phyloP scores from a whole-genome alignment of 2,797 vertebrate genomes.

The Thripadectes ignobilis region DNA sequence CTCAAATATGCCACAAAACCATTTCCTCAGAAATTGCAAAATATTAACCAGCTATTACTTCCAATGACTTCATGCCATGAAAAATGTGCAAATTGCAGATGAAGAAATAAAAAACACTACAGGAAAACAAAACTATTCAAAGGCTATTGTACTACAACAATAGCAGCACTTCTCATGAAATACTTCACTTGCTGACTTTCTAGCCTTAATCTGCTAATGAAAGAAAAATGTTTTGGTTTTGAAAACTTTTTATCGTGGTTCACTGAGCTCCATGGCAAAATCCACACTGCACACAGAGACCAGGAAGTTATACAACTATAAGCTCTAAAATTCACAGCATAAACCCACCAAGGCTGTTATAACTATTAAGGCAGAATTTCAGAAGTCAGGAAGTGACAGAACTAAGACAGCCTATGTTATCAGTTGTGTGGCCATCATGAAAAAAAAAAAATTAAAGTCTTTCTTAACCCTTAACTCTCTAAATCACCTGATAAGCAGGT shows the following conservation, averaged over 20 bases:
- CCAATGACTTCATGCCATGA: not conserved
- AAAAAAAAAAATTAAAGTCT: not conserved
- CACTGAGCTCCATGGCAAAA: not conserved
- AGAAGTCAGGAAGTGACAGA: not conserved
- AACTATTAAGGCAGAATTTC: not conserved
- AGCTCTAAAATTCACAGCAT: not conserved
- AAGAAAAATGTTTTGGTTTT: not conserved
- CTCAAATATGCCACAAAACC: not conserved
- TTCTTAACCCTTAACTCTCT: not conserved
- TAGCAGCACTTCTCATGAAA: not conserved
- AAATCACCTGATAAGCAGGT: not conserved
- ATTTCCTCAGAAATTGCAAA: not conserved
- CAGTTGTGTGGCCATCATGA: not conserved
- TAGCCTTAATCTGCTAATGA: not conserved
- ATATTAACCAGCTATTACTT: not conserved
- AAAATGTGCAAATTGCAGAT: slow-evolving; percentile 10
- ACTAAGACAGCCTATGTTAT: not conserved
- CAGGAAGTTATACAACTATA: not conserved
- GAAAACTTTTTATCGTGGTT: not conserved
- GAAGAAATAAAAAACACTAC: slow-evolving; percentile 1
- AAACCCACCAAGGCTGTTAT: not conserved
- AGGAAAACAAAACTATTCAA: slow-evolving; percentile 1
- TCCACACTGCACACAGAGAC: not conserved
- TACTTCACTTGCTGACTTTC: not conserved
- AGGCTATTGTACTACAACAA: slow-evolving; percentile 22